These are phyloP conservation scores for Sinocyclocheilus rhinocerous DNA, from an alignment of 2,113 vertebrate genomes.

Conservation along the genomic window DNA sequence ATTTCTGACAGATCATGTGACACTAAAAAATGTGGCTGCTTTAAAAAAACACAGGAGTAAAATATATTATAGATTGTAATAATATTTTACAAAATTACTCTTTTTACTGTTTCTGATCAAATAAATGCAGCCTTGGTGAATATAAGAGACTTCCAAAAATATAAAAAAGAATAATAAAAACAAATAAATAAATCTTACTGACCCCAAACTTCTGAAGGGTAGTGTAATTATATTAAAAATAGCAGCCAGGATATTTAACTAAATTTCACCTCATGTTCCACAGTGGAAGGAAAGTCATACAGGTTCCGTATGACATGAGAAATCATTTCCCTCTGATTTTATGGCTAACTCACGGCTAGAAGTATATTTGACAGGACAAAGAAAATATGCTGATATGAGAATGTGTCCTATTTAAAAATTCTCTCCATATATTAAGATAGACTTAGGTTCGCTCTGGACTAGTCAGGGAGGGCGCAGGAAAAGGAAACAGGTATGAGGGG, in stretches of 20 bases:
- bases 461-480: slow-evolving; percentile 23
- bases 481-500: slow-evolving; percentile 20
- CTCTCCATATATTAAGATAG: neutral
- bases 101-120: neutral
- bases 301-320: neutral
- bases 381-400: neutral
- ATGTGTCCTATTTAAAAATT: neutral
- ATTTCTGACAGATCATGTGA: too few relatives aligned
- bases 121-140: neutral
- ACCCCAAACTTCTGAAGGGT: neutral
- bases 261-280: neutral
- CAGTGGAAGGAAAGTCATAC: neutral
- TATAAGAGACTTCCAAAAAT: neutral
- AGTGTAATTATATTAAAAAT: neutral
- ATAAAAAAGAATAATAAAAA: too few relatives aligned
- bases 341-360: neutral
- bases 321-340: neutral
- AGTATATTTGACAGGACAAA: neutral
- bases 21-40: too few relatives aligned
- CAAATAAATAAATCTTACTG: too few relatives aligned
- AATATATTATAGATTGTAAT: too few relatives aligned
- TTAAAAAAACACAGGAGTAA: too few relatives aligned
- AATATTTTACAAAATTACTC: too few relatives aligned
- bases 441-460: neutral
- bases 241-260: neutral